Evolutionary conservation across 2,797 vertebrate species (phyloP).

Genomic region (Rhodeus uyekii): DNA sequence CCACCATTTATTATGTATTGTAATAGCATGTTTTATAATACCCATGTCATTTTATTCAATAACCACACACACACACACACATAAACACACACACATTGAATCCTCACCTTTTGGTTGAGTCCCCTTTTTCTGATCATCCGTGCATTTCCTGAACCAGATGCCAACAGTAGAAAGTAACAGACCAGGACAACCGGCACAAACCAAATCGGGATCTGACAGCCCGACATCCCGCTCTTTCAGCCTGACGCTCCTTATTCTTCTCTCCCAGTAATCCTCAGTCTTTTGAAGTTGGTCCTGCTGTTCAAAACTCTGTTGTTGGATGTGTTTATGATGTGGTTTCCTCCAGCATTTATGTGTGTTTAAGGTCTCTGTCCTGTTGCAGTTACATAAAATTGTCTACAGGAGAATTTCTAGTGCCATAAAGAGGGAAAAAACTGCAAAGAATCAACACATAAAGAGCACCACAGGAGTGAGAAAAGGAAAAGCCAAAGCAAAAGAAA

Average conservation of each 20-base stretch:
- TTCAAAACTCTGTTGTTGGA: conserved; percentile 21
- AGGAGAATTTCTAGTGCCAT: conserved; percentile 19
- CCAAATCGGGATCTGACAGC: conserved; percentile 31
- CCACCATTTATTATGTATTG: no score
- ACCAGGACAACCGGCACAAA: conserved; percentile 64
- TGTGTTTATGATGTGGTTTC: conserved; percentile 47
- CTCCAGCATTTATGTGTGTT: conserved; percentile 31
- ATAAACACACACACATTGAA: conserved; percentile 31
- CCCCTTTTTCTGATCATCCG: conserved; percentile 75
- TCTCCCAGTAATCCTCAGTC: conserved; percentile 56
- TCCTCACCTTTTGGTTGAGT: conserved; percentile 78
- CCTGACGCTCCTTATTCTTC: conserved; percentile 27
- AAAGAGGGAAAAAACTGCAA: conserved; percentile 55
- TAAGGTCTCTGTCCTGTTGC: conserved; percentile 40
- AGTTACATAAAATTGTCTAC: conserved; percentile 13
- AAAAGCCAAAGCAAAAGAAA: conserved; percentile 7
- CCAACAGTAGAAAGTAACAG: conserved; percentile 70
- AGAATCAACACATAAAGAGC: conserved; percentile 11
- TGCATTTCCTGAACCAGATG: conserved; percentile 63
- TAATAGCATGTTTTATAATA: no score
- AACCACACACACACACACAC: conserved; percentile 23
- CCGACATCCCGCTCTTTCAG: conserved; percentile 58
- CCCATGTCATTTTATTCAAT: no score
- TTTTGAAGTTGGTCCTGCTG: conserved; percentile 40
- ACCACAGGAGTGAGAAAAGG: conserved; percentile 32